Evolutionary conservation across 2,888 invertebrate genomes (phyloP).

Genomic region (Cantharis flavilabris): DNA sequence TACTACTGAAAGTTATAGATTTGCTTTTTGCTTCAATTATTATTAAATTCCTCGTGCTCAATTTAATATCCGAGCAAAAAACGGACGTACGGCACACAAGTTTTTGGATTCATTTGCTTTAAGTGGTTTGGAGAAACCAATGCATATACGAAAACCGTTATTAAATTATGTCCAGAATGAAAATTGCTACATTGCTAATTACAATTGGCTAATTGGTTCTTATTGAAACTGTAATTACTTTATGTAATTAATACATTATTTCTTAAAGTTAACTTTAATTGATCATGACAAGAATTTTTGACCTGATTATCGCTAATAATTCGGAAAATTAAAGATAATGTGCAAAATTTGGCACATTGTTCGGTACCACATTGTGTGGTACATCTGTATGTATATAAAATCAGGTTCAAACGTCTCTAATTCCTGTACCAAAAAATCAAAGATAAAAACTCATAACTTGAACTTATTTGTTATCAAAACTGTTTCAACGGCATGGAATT

Average conservation of each 20-base stretch:
- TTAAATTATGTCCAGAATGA: background rate
- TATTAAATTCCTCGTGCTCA: background rate
- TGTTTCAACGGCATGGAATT: too few species aligned
- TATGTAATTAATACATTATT: background rate
- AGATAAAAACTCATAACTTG: too few species aligned
- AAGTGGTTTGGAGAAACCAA: background rate
- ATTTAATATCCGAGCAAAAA: background rate
- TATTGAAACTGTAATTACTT: background rate
- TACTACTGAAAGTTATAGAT: background rate
- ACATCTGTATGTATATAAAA: too few species aligned
- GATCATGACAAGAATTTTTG: background rate
- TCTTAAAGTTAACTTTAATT: background rate
- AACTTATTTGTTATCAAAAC: too few species aligned
- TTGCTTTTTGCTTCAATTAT: background rate
- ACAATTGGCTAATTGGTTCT: background rate
- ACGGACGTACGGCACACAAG: background rate
- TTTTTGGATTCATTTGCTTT: background rate
- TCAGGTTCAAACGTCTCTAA: too few species aligned
- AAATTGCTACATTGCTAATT: background rate
- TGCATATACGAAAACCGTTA: background rate
- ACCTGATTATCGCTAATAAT: background rate
- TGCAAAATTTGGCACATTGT: too few species aligned
- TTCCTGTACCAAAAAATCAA: too few species aligned
- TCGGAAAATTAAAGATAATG: background rate
- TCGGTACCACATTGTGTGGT: too few species aligned